Conservation (phyloP, 2,113 vertebrate species). For the Nothobranchius kuhntae region DNA sequence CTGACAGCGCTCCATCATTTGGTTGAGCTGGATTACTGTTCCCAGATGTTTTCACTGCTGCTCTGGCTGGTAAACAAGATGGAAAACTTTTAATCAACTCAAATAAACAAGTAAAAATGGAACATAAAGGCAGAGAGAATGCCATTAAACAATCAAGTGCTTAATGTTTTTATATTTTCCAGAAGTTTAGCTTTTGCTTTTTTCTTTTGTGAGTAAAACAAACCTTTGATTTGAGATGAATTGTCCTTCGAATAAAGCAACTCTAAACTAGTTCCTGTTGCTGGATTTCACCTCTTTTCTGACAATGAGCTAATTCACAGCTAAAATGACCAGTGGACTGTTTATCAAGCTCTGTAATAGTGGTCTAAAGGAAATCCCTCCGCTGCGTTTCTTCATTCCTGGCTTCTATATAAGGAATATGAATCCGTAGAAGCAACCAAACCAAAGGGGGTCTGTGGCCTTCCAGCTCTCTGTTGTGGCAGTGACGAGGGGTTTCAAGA, state of each 20-base stretch:
- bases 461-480: slow-evolving; percentile 60
- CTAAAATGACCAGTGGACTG: slow-evolving; percentile 25
- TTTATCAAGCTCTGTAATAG: slow-evolving; percentile 53
- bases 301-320: slow-evolving; percentile 11
- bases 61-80: slow-evolving; percentile 40
- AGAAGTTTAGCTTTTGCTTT: slow-evolving; percentile 1
- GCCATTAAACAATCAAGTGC: slow-evolving; percentile 39
- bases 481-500: slow-evolving; percentile 25
- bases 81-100: slow-evolving; percentile 21
- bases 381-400: slow-evolving; percentile 20
- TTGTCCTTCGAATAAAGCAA: not conserved
- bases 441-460: slow-evolving; percentile 44
- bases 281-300: slow-evolving; percentile 10
- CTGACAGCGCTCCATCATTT: slow-evolving; percentile 17
- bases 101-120: slow-evolving; percentile 7
- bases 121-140: slow-evolving; percentile 15
- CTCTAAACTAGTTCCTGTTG: slow-evolving; percentile 16
- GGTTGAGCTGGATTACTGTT: slow-evolving; percentile 5
- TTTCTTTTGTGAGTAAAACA: not conserved
- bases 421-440: slow-evolving; percentile 42
- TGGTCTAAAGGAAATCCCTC: slow-evolving; percentile 32
- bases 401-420: slow-evolving; percentile 46
- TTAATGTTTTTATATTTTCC: slow-evolving; percentile 35
- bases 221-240: not conserved
- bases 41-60: slow-evolving; percentile 19